Percentiles rank a stretch among this genome's conserved stretches.
These are phyloP conservation scores for Grantiella picta DNA, from an alignment of 2,113 vertebrate species.

Conservation along the genomic window DNA sequence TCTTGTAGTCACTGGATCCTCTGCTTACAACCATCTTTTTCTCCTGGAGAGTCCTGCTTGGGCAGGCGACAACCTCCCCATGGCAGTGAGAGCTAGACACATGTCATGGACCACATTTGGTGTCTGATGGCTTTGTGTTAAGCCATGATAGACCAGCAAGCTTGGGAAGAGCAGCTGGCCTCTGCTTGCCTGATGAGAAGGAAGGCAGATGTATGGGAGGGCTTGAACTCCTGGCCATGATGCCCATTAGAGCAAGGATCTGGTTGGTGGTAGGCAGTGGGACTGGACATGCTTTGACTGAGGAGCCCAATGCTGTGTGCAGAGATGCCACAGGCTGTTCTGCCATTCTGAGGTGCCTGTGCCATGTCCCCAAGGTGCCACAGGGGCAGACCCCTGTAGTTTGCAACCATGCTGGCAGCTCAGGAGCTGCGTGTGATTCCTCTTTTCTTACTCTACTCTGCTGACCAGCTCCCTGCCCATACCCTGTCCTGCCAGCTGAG, in stretches of 20 bases:
- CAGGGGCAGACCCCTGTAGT: accelerated
- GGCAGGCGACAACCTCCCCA: background rate
- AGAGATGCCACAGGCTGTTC: background rate
- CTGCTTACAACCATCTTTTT: background rate
- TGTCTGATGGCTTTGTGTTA: background rate
- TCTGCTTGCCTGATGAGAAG: background rate
- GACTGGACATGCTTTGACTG: background rate
- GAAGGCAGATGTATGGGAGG: background rate
- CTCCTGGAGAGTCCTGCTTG: background rate
- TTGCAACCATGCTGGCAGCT: background rate
- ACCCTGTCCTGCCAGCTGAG: background rate
- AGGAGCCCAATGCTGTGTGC: background rate
- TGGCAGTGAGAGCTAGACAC: background rate
- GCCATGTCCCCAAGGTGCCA: background rate
- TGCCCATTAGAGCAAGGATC: background rate
- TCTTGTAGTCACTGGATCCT: background rate
- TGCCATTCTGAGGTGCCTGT: background rate
- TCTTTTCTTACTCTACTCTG: background rate
- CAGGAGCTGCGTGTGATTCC: background rate
- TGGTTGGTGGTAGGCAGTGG: background rate
- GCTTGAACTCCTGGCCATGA: background rate
- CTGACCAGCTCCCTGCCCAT: background rate
- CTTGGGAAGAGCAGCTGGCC: background rate
- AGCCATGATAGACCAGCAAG: no score
- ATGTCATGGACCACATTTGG: accelerated